A percentile compares a stretch with the other conserved stretches of the same genome.
phyloP scores from a whole-genome alignment of 92 coral and sea anemone genomes.

The Bergia sp. region DNA sequence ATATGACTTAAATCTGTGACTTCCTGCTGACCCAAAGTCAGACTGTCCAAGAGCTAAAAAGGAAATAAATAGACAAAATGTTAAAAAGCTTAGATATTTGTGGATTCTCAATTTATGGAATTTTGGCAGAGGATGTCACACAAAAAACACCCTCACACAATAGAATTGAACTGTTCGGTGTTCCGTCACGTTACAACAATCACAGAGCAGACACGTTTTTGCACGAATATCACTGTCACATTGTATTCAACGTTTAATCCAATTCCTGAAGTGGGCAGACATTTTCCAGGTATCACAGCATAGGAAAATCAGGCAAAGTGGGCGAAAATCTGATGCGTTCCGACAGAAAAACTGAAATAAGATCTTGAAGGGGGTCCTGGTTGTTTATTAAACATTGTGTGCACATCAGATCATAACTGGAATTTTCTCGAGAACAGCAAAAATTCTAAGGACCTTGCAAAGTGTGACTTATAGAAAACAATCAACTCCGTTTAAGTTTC shows the following conservation, averaged over 20 bases:
- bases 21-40: slow-evolving; percentile 95
- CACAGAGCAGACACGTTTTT: slow-evolving; percentile 8
- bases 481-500: neutral
- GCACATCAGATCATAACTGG: neutral
- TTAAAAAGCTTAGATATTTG: slow-evolving; percentile 8
- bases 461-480: neutral
- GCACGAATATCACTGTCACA: slow-evolving; percentile 24
- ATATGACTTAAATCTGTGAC: slow-evolving; percentile 74
- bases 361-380: slow-evolving; percentile 2
- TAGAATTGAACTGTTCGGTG: neutral
- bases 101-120: neutral
- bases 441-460: neutral
- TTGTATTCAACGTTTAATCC: neutral
- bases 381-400: slow-evolving; percentile 28
- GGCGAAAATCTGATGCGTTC: slow-evolving; percentile 30
- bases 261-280: slow-evolving; percentile 2
- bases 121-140: slow-evolving; percentile 50
- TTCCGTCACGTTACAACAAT: slow-evolving; percentile 38
- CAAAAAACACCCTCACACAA: slow-evolving; percentile 9
- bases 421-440: neutral
- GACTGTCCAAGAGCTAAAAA: slow-evolving; percentile 80
- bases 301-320: slow-evolving; percentile 15
- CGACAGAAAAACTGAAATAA: slow-evolving; percentile 33
- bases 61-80: slow-evolving; percentile 42
- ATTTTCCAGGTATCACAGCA: neutral